Evolutionary conservation across 2,888 invertebrate species (phyloP), one percentile per base, ranked within the genome.

Genomic region (Lydus trimaculatus): DNA sequence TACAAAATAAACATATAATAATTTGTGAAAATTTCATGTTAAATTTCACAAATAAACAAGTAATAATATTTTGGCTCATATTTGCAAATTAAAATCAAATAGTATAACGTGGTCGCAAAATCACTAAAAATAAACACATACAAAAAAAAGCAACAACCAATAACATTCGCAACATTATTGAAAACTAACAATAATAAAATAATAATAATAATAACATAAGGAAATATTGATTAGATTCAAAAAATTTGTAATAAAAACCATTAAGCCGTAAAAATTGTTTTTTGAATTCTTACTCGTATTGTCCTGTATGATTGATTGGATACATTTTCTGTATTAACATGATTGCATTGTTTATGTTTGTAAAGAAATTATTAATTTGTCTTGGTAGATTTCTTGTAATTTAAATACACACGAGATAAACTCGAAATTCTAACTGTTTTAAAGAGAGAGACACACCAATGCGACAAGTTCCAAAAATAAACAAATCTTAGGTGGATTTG

Each of bases 381-480:
- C 28, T 28, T 28, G 28, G 4, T 3, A 28, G 4, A 28, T 2
- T 28, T 2, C 4, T 28, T 28, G 2, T 28, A 28, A 28, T 28
- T 28, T 28, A 11, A 36, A 36, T 9, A 13, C 13, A 62, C 68
- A 58, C 65, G 23, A 33, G 52, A 52, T 31, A 58, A 65, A 58
- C 68, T 25, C 63, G 64, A 65, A 68, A 65, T 65, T 68, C 70
- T 17, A 23, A 69, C 69, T 60, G 52, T 31, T 66, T 33, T 62
- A 66, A 59, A 61, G 68, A 31, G 69, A 52, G 36, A 61, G 36
- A 58, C 61, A 1, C 43, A 48, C 20, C 11, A 67, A 65, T 67
- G 73, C 63, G 71, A 70, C 62, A 67, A 25, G 23, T n/a, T 69
- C 73, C 75, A 73, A 75, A 75, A 75, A 75, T 75, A 75, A 73